These are phyloP conservation scores for Sylvietta virens DNA, from an alignment of 2,113 vertebrate species.

Conservation along the genomic window DNA sequence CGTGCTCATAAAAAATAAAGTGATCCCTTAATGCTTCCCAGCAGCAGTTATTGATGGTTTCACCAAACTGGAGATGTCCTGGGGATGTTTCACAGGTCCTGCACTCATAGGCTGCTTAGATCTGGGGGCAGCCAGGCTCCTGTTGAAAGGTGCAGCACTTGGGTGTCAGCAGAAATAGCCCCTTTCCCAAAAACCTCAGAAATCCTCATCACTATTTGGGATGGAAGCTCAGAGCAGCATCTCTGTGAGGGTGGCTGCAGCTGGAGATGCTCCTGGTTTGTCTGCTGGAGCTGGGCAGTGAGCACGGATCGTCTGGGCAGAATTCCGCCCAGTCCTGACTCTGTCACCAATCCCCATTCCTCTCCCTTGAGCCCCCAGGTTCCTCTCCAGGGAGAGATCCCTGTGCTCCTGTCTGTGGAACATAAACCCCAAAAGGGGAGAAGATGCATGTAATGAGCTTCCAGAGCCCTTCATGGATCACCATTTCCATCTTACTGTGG, in stretches of 20 bases:
- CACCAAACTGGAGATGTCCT: neutral
- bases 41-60: neutral
- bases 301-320: neutral
- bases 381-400: neutral
- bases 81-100: neutral
- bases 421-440: neutral
- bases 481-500: neutral
- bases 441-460: neutral
- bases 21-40: neutral
- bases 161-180: neutral
- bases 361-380: neutral
- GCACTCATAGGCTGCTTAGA: neutral
- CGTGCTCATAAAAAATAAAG: neutral
- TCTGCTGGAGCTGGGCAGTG: neutral
- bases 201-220: neutral
- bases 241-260: accelerated
- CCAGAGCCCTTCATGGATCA: neutral
- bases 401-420: neutral
- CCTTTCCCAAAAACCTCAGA: neutral
- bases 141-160: neutral
- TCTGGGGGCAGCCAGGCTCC: neutral
- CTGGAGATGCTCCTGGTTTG: neutral
- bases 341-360: accelerated
- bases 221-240: neutral
- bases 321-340: neutral